These are phyloP conservation scores for Sminthurides bifidus DNA, from an alignment of 1,140 invertebrate genomes.

Conservation along the genomic window DNA sequence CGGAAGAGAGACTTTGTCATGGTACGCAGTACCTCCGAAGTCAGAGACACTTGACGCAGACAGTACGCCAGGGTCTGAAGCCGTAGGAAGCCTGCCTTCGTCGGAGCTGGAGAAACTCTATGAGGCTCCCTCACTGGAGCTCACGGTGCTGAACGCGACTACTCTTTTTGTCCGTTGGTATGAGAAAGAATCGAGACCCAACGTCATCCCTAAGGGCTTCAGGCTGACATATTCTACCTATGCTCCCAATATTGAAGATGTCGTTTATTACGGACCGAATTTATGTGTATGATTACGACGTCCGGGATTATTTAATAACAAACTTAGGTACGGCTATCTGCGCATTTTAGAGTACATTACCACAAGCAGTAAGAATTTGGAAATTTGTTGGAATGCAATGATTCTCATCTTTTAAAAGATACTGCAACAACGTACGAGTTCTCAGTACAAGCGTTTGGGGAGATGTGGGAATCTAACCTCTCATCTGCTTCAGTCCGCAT, in stretches of 20 bases:
- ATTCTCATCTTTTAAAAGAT: background rate
- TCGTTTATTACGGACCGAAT: constrained; percentile 22
- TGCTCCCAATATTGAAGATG: constrained; percentile 10
- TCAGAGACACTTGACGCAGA: background rate
- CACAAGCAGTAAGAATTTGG: background rate
- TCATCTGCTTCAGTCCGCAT: no score
- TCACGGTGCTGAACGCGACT: constrained; percentile 23
- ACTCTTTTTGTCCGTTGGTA: constrained; percentile 19
- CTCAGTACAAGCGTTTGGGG: constrained; percentile 11
- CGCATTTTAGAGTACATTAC: background rate
- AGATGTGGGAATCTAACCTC: constrained; percentile 12
- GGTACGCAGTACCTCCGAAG: background rate
- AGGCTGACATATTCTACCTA: constrained; percentile 16
- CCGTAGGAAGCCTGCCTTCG: background rate
- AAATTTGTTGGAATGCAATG: background rate
- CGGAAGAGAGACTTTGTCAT: constrained; percentile 3
- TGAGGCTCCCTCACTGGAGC: constrained; percentile 16
- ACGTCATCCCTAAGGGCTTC: constrained; percentile 19
- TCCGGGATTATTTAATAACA: constrained; percentile 15
- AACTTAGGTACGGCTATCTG: constrained; percentile 15
- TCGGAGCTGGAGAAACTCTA: constrained; percentile 5
- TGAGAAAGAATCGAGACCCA: constrained; percentile 7
- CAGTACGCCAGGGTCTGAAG: background rate
- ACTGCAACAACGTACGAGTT: constrained; percentile 10
- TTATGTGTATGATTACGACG: constrained; percentile 12